These are phyloP conservation scores for Norana najaformis DNA, from an alignment of 2,888 invertebrate genomes.

Conservation along the genomic window DNA sequence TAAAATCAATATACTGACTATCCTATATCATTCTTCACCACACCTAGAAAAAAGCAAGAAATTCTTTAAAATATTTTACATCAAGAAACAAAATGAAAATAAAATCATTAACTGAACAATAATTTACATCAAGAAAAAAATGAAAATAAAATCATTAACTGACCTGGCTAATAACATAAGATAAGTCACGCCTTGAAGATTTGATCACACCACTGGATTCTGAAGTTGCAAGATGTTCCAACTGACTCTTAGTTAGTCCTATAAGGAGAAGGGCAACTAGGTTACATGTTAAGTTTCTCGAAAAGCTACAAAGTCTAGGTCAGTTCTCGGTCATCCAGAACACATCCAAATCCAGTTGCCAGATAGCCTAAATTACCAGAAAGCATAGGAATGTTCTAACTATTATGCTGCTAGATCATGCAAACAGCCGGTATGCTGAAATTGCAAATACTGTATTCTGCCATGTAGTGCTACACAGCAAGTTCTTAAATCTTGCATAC, in stretches of 20 bases:
- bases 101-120: neutral
- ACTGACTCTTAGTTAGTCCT: conserved; percentile 69
- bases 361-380: no score
- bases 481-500: no score
- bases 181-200: conserved; percentile 84
- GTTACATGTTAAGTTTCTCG: neutral
- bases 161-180: conserved; percentile 68
- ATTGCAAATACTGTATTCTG: no score
- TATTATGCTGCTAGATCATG: neutral
- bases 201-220: conserved; percentile 71
- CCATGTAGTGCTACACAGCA: no score
- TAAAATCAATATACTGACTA: neutral
- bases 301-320: neutral
- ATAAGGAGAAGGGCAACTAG: neutral
- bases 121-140: neutral
- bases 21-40: neutral
- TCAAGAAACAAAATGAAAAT: neutral
- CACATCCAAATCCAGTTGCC: no score
- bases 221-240: conserved; percentile 71
- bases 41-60: neutral
- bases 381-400: neutral
- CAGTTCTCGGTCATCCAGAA: no score
- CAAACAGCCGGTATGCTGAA: no score
- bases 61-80: neutral
- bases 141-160: neutral